phyloP scores from a whole-genome alignment of 2,113 vertebrate species.

The Sylvietta virens region DNA sequence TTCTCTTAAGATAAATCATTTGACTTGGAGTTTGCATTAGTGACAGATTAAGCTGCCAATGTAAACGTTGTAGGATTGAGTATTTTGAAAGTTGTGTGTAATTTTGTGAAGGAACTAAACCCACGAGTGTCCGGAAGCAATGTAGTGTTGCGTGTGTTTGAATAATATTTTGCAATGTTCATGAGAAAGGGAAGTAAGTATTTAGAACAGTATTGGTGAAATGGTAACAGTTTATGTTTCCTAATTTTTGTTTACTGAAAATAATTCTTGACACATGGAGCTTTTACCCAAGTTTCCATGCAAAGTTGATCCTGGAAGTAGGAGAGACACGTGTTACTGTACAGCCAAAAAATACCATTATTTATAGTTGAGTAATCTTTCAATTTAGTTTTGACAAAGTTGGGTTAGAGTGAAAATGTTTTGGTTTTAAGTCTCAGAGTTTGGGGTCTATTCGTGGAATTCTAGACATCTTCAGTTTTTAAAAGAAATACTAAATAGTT shows the following conservation, averaged over 20 bases:
- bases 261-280: not conserved
- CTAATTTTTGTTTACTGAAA: conserved; percentile 39
- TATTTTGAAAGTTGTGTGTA: conserved; percentile 26
- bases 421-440: not conserved
- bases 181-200: conserved; percentile 52
- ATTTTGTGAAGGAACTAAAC: not conserved
- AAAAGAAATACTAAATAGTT: not conserved
- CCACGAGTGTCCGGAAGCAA: not conserved
- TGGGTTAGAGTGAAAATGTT: not conserved
- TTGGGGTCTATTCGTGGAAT: not conserved
- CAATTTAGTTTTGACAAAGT: not conserved
- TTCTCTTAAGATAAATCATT: not conserved
- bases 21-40: conserved; percentile 1
- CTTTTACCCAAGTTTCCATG: not conserved
- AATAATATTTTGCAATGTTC: conserved; percentile 47
- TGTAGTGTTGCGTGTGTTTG: not conserved
- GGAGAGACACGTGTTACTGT: not conserved
- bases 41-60: conserved; percentile 9
- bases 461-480: not conserved
- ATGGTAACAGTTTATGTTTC: conserved; percentile 29
- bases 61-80: conserved; percentile 23
- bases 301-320: not conserved
- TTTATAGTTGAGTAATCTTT: not conserved
- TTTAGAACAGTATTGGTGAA: conserved; percentile 37
- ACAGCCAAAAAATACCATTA: not conserved